Evolutionary conservation across 92 coral and sea anemone genomes (phyloP).

Genomic region (Zoanthus gigantus): DNA sequence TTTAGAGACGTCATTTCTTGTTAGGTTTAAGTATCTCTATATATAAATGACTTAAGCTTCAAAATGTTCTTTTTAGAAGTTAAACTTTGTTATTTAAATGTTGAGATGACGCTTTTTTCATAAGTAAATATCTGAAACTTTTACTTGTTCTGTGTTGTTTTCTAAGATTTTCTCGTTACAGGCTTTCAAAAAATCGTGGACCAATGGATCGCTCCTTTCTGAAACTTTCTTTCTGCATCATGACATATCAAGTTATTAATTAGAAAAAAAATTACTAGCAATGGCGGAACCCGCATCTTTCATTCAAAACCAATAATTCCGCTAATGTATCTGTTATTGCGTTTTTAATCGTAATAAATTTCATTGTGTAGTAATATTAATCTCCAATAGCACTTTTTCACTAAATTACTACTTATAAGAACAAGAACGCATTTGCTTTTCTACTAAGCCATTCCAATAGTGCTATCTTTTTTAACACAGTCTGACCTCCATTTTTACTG

Average conservation of each 20-base stretch:
- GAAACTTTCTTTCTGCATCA: background rate
- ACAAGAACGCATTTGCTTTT: background rate
- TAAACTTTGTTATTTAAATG: slow-evolving; percentile 46
- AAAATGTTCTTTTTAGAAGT: slow-evolving; percentile 11
- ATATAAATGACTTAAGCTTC: background rate
- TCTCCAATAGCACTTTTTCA: slow-evolving; percentile 59
- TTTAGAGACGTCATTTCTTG: background rate
- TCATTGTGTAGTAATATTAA: slow-evolving; percentile 68
- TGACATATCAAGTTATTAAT: slow-evolving; percentile 67
- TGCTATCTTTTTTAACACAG: background rate
- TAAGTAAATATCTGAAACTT: slow-evolving; percentile 46
- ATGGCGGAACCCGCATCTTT: slow-evolving; percentile 63
- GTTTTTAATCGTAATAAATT: slow-evolving; percentile 68
- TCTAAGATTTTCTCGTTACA: background rate
- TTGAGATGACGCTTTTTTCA: slow-evolving; percentile 47
- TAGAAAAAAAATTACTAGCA: slow-evolving; percentile 62
- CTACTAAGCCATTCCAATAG: background rate
- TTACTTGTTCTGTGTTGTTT: background rate
- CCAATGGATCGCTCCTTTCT: background rate
- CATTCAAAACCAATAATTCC: slow-evolving; percentile 60
- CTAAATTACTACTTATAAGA: slow-evolving; percentile 9
- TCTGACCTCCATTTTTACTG: background rate
- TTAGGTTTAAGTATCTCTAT: background rate
- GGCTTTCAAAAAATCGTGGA: background rate
- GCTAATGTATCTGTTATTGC: slow-evolving; percentile 73